Evolutionary conservation across 2,888 invertebrate genomes (phyloP), one percentile per base, ranked within the genome.

Genomic region (Melanostoma scalare): DNA sequence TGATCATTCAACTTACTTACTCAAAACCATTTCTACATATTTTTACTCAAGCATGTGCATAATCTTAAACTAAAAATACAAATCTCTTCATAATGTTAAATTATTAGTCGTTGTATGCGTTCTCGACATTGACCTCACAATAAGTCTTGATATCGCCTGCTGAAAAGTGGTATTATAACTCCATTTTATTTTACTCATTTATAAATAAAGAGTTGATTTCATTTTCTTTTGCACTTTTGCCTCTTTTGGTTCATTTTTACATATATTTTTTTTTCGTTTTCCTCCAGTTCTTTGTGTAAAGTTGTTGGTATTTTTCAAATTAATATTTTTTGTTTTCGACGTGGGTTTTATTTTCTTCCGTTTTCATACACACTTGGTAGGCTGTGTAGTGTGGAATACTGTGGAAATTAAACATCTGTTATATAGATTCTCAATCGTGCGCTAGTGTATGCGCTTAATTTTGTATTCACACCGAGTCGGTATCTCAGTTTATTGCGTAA

Each of bases 321-420:
- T 6, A 65, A 33, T n/a, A 9, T 50, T 31, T 40, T 40, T 40
- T 35, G 10, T 48, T 20, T 10, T 20, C n/a, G 10, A 30, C 30
- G 20, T 48, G 48, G 30, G 48, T 6, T 48, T 48, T 30, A 20
- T 48, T 48, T 6, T 30, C 20, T 20, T 20, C 20, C 20, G 20
- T 48, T 48, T 30, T 30, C 20, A 30, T 30, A 20, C 20, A 30
- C 30, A 48, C 30, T 48, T 20, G 20, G 20, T 20, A 20, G 20
- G 20, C 20, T 48, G 20, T 6, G 20, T 31, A 56, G 20, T 20
- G 20, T 20, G 20, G 9, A 9, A 74, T 58, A 65, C 3, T 33
- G 20, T 9, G 53, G 42, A 61, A 67, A 42, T 67, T 4, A 65
- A 78, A 60, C 67, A 78, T 78, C 73, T 78, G 73, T 73, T 20